Evolutionary conservation across 2,113 vertebrate species (phyloP).

Genomic region (Pelodiscus sinensis): DNA sequence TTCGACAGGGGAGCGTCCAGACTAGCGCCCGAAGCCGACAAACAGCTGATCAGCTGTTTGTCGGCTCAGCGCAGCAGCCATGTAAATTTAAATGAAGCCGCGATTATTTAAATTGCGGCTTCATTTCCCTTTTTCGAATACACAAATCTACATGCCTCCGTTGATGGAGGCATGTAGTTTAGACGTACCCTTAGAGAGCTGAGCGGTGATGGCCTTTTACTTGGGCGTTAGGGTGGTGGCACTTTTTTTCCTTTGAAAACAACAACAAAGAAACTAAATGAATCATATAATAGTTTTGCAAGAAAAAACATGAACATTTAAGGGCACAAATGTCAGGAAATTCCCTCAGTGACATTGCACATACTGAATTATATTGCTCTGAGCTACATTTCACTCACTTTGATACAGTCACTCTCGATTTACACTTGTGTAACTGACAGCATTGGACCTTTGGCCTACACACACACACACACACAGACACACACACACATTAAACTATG

Average conservation of each 20-base stretch:
- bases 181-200: too few relatives aligned
- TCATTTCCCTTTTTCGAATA: too few relatives aligned
- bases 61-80: too few relatives aligned
- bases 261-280: not conserved
- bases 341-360: constrained; percentile 35
- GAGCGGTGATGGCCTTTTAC: not conserved
- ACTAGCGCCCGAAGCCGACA: too few relatives aligned
- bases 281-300: not conserved
- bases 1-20: too few relatives aligned
- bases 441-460: constrained; percentile 68
- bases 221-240: not conserved
- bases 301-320: constrained; percentile 25
- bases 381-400: constrained; percentile 62
- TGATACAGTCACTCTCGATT: constrained; percentile 63
- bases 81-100: too few relatives aligned
- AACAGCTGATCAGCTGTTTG: too few relatives aligned
- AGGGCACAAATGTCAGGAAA: constrained; percentile 27
- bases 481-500: constrained; percentile 52
- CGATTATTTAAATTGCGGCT: too few relatives aligned
- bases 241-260: constrained; percentile 12
- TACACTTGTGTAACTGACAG: constrained; percentile 55
- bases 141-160: too few relatives aligned
- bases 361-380: constrained; percentile 56
- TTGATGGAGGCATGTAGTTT: too few relatives aligned
- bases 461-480: not conserved